These are phyloP conservation scores for Andrena haemorrhoa DNA, from an alignment of 2,888 invertebrate species.

Conservation along the genomic window DNA sequence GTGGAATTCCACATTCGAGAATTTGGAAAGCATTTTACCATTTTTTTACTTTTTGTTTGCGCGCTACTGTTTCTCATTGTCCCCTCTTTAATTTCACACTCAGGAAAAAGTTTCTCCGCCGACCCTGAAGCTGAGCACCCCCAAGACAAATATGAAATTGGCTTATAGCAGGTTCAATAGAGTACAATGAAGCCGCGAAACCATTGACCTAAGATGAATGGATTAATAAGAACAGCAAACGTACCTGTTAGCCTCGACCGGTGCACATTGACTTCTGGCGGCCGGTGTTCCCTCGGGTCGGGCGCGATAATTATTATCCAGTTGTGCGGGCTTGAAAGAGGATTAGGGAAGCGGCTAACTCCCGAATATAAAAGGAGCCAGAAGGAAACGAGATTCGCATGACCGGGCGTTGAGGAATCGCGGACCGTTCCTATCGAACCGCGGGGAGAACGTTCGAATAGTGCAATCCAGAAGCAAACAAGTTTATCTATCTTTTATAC, in stretches of 20 bases:
- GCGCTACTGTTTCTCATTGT: no score
- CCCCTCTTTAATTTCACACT: no score
- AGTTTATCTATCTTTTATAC: background rate
- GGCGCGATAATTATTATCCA: constrained; percentile 60
- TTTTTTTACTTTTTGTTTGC: no score
- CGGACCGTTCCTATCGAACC: constrained; percentile 11
- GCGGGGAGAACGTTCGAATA: constrained; percentile 15
- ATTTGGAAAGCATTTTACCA: no score
- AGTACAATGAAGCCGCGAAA: background rate
- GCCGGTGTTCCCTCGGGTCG: background rate
- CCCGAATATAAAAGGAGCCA: background rate
- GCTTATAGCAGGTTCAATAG: background rate
- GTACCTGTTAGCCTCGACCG: constrained; percentile 11
- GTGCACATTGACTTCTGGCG: constrained; percentile 7
- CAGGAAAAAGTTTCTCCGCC: no score
- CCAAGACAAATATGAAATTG: background rate
- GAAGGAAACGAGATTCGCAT: constrained; percentile 16
- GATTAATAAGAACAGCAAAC: constrained; percentile 15
- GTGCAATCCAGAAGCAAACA: constrained; percentile 28
- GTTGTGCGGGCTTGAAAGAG: constrained; percentile 43
- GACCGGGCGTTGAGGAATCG: constrained; percentile 40
- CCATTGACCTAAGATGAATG: background rate
- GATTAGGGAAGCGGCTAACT: background rate
- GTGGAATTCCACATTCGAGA: no score
- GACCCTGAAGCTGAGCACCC: no score